Base-by-base conservation (phyloP, 1,140 invertebrate genomes). In the Harlomillsia oculata region DNA sequence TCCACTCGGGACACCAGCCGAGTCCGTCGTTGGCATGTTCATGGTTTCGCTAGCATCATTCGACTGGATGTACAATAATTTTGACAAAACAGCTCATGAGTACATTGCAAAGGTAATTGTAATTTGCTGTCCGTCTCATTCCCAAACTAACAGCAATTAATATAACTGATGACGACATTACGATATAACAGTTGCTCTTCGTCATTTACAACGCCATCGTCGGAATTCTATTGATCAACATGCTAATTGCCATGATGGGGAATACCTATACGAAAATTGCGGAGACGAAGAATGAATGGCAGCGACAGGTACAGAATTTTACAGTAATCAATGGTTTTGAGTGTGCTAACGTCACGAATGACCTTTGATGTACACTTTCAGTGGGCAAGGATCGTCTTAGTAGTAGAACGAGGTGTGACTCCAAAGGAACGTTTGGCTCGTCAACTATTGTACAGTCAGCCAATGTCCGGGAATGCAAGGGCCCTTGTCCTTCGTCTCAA, bases 161-260 rank as follows among this genome's bases (percentile, higher is more conserved):
- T n/a, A n/a, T n/a, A n/a, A n/a, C n/a, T n/a, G n/a, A n/a, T n/a
- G n/a, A n/a, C n/a, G n/a, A n/a, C n/a, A n/a, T n/a, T n/a, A n/a
- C n/a, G n/a, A n/a, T n/a, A n/a, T n/a, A n/a, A 2, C 72, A 93
- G 89, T 74, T 89, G 25, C 73, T 95, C 20, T 97, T 97, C 73
- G 84, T 97, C 14, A 75, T 97, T 2, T 98, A 93, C 73, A 97
- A 97, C 90, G 87, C 85, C 46, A 87, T 97, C 66, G 94, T 97
- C 20, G 89, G 89, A 1, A 85, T 98, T 62, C 74, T 98, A 9
- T 74, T 98, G 52, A 87, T 99, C 14, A 98, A 99, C 78, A 93
- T 99, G 89, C 77, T 99, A 69, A 98, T 99, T 67, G 95, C 95
- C 65, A 98, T 98, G 94, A 97, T 99, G 94, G 95, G 94, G 1